Evolutionary conservation across 2,797 vertebrate genomes (phyloP).

Genomic region (Thripadectes ignobilis): DNA sequence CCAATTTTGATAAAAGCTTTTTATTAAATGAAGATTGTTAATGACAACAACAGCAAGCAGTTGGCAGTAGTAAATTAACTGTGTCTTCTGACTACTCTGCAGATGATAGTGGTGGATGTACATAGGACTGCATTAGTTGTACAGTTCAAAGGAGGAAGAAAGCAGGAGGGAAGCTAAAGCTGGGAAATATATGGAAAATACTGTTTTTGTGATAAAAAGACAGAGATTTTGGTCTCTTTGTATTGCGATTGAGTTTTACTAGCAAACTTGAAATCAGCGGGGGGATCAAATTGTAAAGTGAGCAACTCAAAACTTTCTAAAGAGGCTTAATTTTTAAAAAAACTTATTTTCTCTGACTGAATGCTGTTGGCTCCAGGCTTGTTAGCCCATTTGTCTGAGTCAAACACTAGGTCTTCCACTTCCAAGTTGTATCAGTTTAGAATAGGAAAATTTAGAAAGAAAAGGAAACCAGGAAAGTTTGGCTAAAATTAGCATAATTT

Average conservation of each 20-base stretch:
- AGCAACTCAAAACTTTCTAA: not conserved
- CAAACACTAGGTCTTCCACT: not conserved
- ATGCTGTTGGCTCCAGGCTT: not conserved
- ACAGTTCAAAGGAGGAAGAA: conserved; percentile 30
- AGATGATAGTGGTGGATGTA: not conserved
- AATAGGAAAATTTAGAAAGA: not conserved
- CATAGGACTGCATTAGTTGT: not conserved
- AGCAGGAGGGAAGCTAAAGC: not conserved
- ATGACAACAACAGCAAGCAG: conserved; percentile 43
- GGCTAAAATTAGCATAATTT: not conserved
- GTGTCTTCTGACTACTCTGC: not conserved
- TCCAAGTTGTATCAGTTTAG: not conserved
- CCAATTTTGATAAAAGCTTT: conserved; percentile 37
- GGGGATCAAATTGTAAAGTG: not conserved
- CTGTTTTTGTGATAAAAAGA: not conserved
- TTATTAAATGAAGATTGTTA: conserved; percentile 49
- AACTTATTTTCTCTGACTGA: not conserved
- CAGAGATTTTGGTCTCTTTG: not conserved
- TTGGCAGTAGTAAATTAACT: conserved; percentile 17
- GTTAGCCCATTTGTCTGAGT: not conserved
- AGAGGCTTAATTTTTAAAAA: not conserved
- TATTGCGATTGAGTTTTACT: not conserved
- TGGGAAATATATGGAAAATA: not conserved
- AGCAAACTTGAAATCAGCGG: not conserved
- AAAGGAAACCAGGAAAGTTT: not conserved